Evolutionary conservation across 53 echinoderm and acorn worm species (phyloP), one percentile per base, ranked within the genome.

Genomic region (Zoroaster sp.): DNA sequence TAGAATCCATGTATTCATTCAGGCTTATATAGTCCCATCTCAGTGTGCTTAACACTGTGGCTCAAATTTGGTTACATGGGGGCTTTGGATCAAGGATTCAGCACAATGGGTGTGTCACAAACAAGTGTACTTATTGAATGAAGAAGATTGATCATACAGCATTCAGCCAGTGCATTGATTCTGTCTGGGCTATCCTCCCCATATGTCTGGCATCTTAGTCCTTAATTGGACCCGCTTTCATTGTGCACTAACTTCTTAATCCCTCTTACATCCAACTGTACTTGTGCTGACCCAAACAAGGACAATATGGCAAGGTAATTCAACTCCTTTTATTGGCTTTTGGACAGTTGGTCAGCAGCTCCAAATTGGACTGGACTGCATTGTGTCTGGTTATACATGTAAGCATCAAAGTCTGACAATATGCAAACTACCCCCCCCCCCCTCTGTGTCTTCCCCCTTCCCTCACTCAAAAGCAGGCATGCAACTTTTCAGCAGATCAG

Each of bases 1-100:
- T 21, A 25, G 28, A 28, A 59, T 59, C 44, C 35, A 17, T 51
- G 17, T 18, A 32, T 33, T 31, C 46, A 46, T 51, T 32, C 32
- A 69, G 23, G 28, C 41, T 25, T 32, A 4, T 14, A 40, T 43
- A 42, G 40, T 47, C 49, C 51, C 47, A 51, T 76, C 34, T 76
- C 76, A 46, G 14, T 76, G 52, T 21, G 35, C 49, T 41, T 32
- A 46, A 52, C 76, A 76, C 52, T 47, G 47, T 31, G 54, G 20
- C 78, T 37, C 78, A 78, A 59, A 78, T 78, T 78, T 53, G 78
- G 36, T 78, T 54, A 78, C 78, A 59, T 59, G 78, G 25, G 30
- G 78, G 54, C 55, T 78, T 55, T 33, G 63, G 39, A 54, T 36
- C 35, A 54, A 54, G 59, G 21, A 21, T 25, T 78, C n/a, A 5